A percentile compares a stretch with the other conserved stretches of the same genome.
Conservation (phyloP, 2,113 vertebrate species). For the Tupaia chinensis region DNA sequence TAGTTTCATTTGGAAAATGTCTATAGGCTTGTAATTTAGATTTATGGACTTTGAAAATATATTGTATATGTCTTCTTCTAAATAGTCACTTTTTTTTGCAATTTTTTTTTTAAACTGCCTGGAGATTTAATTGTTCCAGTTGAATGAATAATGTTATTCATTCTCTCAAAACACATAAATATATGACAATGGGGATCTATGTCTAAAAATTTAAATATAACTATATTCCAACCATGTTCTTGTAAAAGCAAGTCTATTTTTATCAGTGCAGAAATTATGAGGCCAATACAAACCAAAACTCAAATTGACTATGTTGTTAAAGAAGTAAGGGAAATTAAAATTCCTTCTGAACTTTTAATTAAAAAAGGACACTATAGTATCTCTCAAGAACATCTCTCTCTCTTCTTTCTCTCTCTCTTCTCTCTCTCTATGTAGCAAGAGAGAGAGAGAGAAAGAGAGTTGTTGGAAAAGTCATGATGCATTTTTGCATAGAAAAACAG, state of each 20-base stretch:
- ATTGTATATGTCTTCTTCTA: not conserved
- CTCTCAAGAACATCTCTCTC: not conserved
- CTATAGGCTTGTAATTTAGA: not conserved
- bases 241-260: not conserved
- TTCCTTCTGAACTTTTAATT: not conserved
- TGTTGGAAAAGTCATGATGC: too few species aligned
- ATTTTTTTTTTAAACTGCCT: slow-evolving; percentile 4
- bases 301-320: not conserved
- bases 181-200: not conserved
- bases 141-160: not conserved
- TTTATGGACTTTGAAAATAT: not conserved
- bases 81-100: not conserved
- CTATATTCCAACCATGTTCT: not conserved
- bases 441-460: too few species aligned
- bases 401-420: too few species aligned
- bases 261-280: not conserved
- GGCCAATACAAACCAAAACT: not conserved
- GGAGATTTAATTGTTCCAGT: not conserved
- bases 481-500: too few species aligned
- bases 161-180: not conserved
- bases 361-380: not conserved
- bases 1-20: not conserved
- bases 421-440: too few species aligned
- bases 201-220: not conserved
- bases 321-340: not conserved